These are phyloP conservation scores for Cotesia typhae DNA, from an alignment of 1,140 invertebrate genomes.

Conservation along the genomic window DNA sequence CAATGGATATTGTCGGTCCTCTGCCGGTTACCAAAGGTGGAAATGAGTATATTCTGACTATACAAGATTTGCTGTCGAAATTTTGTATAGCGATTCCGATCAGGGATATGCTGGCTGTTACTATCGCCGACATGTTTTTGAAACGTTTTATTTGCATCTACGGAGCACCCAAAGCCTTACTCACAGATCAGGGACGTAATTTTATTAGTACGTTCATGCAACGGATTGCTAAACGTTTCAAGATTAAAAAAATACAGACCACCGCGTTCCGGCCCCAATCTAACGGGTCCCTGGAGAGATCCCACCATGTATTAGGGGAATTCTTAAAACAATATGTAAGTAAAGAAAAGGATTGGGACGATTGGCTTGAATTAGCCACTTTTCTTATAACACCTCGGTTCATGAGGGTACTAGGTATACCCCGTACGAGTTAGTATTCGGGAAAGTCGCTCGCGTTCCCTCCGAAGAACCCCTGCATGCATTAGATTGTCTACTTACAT, in stretches of 20 bases:
- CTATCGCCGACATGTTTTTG: conserved; percentile 43
- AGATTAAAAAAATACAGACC: conserved; percentile 39
- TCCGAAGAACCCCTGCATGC: neutral
- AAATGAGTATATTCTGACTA: conserved; percentile 50
- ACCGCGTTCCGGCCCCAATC: conserved; percentile 44
- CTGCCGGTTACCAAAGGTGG: conserved; percentile 39
- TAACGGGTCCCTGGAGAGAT: conserved; percentile 42
- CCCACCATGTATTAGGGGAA: conserved; percentile 38
- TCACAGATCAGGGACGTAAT: conserved; percentile 51
- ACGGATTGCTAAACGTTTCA: conserved; percentile 43
- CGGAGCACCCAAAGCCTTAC: conserved; percentile 47
- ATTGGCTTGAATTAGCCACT: conserved; percentile 41
- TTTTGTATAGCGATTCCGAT: conserved; percentile 41
- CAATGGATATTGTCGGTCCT: conserved; percentile 50
- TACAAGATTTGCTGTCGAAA: conserved; percentile 51
- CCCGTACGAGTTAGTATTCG: conserved; percentile 24
- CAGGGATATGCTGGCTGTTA: conserved; percentile 42
- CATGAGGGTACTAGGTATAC: conserved; percentile 47
- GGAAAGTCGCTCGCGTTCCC: conserved; percentile 14
- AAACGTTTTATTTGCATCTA: conserved; percentile 44
- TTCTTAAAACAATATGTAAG: conserved; percentile 45
- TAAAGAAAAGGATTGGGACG: conserved; percentile 52
- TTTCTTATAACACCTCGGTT: conserved; percentile 14
- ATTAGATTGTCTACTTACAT: neutral
- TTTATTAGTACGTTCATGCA: conserved; percentile 44